phyloP scores from a whole-genome alignment of 1,140 invertebrate genomes.

The Drosophila sp. region DNA sequence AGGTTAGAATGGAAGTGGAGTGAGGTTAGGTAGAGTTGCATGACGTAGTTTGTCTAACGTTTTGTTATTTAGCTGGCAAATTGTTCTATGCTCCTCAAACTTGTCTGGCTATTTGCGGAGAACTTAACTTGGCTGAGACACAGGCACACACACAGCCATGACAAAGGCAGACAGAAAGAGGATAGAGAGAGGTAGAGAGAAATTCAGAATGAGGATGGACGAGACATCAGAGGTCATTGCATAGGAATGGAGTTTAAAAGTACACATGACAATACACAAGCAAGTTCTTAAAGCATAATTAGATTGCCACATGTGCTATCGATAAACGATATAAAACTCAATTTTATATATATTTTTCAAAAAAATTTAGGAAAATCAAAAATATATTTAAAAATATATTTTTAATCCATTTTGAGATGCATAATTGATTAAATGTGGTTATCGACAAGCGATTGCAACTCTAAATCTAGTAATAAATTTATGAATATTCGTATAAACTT shows the following conservation, averaged over 20 bases:
- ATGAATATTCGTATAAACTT: too few species aligned
- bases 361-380: not conserved
- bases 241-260: not conserved
- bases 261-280: not conserved
- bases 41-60: constrained; percentile 62
- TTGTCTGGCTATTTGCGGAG: constrained; percentile 70
- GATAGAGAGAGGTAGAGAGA: not conserved
- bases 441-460: not conserved
- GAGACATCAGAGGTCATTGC: not conserved
- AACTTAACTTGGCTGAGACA: constrained; percentile 19
- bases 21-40: constrained; percentile 50
- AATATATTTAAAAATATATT: too few species aligned
- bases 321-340: not conserved
- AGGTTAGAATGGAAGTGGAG: constrained; percentile 1
- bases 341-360: not conserved
- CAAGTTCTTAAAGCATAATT: not conserved
- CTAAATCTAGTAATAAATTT: too few species aligned
- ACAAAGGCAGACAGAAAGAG: not conserved
- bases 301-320: not conserved
- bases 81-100: constrained; percentile 68
- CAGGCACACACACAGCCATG: not conserved
- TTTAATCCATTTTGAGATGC: too few species aligned
- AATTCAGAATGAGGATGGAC: not conserved
- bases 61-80: constrained; percentile 76
- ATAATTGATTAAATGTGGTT: not conserved